Base-by-base conservation (phyloP, 2,113 vertebrate species). In the Falco punctatus region DNA sequence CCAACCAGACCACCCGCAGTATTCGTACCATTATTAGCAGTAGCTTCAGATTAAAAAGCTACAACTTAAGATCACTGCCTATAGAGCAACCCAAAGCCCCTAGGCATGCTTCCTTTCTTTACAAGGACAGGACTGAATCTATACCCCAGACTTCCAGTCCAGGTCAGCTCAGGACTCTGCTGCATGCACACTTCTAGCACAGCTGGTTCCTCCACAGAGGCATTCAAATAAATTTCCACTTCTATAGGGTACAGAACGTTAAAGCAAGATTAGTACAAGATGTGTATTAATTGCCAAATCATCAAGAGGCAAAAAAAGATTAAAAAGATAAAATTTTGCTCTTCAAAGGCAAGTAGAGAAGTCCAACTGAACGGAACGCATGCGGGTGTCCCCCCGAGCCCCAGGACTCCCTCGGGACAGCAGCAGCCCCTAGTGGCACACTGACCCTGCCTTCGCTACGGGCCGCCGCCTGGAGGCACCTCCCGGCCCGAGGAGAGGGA, bases 371-470 rank as follows among this genome's bases (percentile, higher is more conserved):
- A 33, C 13, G 3, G 19, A 81, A 86, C 0, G 5, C 3, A 6
- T 23, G 3, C 5, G 5, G 38, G 38, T 38, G 38, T 38, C 38
- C 38, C 38, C 38, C 38, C 38, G 38, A 38, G 38, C 38, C 38
- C 38, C 38, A 38, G 38, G 38, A 38, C 38, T 38, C 10, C 38
- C 38, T 38, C 38, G 38, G 78, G 13, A 24, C 69, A 75, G 73
- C 59, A 97, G 95, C 95, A 95, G 51, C 97, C 92, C 81, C 97
- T 97, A 59, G 83, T 28, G 95, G 95, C 78, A 59, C 0, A 11
- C 10, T 2, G 8, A 8, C 13, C 30, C 8, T 18, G 70, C 40
- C 72, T 87, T 66, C 27, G 1, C n/a, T 11, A 4, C 0, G 3
- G 42, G 18, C 15, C 7, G 2, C 4, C 10, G 10, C 3, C 24